Base-by-base conservation (phyloP, 2,113 vertebrate species). In the Scomber japonicus region DNA sequence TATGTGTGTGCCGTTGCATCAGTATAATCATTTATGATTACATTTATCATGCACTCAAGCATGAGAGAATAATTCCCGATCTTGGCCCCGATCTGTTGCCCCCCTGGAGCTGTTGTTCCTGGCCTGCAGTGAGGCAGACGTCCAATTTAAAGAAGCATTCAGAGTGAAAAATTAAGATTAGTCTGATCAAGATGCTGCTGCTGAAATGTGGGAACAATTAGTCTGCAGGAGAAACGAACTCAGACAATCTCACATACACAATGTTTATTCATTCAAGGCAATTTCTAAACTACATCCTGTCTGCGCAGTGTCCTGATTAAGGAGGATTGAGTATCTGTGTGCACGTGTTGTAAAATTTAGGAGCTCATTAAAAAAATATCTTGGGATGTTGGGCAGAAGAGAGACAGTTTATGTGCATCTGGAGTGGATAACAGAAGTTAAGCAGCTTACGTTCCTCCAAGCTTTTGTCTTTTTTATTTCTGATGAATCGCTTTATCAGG, bases 171-270 rank as follows among this genome's bases (percentile, higher is more conserved):
- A 85, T 85, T 56, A 60, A 66, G 49, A 57, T 77, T 35, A 48
- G 53, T 31, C 49, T 53, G 59, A 80, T 56, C 6, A 56, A 83
- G 67, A 83, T 74, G 64, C 79, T 78, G 76, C 74, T 14, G 54
- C 71, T 40, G 8, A 7, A 84, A 86, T 67, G 31, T 86, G 77
- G 60, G 21, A 89, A 24, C 46, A 66, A 88, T 88, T 84, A 88
- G 68, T 75, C 21, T 55, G 54, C 35, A 11, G 60, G 24, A 40
- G 12, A 55, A 68, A 63, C 13, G 1, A 69, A 63, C 54, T 17
- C 10, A 51, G 30, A 31, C n/a, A 48, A 3, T 61, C n/a, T 31
- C 30, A 19, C 12, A 24, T 54, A 71, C 48, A 63, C 27, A 27
- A 11, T 24, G 21, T 70, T 60, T 57, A 68, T 71, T 76, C 44